Evolutionary conservation across 2,113 vertebrate genomes (phyloP), one percentile per base, ranked within the genome.

Genomic region (Cisticola juncidis): DNA sequence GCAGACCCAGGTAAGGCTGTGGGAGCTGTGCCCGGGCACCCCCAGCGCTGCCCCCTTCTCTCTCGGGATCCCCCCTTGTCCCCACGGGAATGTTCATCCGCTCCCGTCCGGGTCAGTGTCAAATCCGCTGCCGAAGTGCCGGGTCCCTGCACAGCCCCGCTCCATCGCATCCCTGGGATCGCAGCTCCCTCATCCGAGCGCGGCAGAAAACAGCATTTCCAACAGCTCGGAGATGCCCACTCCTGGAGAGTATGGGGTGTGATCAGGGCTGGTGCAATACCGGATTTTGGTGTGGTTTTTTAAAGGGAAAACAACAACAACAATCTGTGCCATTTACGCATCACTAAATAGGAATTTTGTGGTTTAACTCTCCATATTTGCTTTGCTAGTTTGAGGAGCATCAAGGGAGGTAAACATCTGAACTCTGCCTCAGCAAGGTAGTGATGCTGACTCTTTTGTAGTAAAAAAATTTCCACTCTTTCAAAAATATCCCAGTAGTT

Each of bases 101-200:
- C 26, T 24, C 0, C 64, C 4, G 0, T 2, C 23, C 5, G 83
- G 57, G 10, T 5, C 25, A 24, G 28, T 8, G 35, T 26, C 11
- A 42, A 42, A 42, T 38, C 38, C n/a, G n/a, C n/a, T n/a, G n/a
- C n/a, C n/a, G n/a, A n/a, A n/a, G n/a, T 2, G 64, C 14, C 4
- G 4, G 25, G 28, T 3, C 40, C 70, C 48, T 17, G 56, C 6
- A 2, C 71, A 14, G 68, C 80, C 3, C 3, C 3, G 9, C 28
- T 50, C 36, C 42, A 3, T 3, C 21, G 0, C 0, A 42, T 88
- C 14, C 0, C 65, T 2, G 73, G 44, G 91, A 15, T 35, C 36
- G 1, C 64, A 96, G 96, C 96, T 93, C 97, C 95, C 95, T 88
- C 95, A 0, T 29, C 93, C 23, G 96, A 93, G 92, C 90, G 45